These are phyloP conservation scores for Melanotaenia boesemani DNA, from an alignment of 2,797 vertebrate species.

Conservation along the genomic window DNA sequence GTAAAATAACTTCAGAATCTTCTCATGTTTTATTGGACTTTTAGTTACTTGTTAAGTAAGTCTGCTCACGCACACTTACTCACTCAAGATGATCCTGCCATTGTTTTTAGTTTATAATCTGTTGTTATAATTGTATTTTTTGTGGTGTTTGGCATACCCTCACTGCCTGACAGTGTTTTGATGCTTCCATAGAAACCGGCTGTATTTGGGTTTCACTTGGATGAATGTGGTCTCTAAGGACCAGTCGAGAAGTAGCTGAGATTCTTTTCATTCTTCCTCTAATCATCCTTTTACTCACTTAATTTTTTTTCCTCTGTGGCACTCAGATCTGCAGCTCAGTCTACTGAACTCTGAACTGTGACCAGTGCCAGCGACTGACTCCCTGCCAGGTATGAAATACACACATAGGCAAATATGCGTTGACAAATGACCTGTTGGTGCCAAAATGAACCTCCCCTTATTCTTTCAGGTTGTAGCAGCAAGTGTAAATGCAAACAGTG, in stretches of 20 bases:
- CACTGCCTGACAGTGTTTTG: conserved; percentile 19
- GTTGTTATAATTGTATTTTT: conserved; percentile 15
- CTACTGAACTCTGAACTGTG: conserved; percentile 64
- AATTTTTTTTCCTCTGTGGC: conserved; percentile 14
- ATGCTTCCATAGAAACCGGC: conserved; percentile 58
- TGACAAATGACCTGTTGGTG: conserved; percentile 25
- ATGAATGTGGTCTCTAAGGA: conserved; percentile 61
- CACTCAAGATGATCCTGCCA: neutral
- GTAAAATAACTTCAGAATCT: neutral
- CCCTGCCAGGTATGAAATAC: conserved; percentile 67
- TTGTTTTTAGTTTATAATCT: neutral
- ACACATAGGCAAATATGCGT: conserved; percentile 12
- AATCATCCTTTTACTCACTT: conserved; percentile 38
- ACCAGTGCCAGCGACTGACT: conserved; percentile 63
- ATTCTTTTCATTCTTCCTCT: conserved; percentile 67
- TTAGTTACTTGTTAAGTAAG: neutral
- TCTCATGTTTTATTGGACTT: neutral
- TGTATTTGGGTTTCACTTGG: conserved; percentile 55
- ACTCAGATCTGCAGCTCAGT: conserved; percentile 71
- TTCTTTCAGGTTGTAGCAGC: no score
- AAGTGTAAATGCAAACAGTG: no score
- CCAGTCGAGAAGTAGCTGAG: conserved; percentile 37
- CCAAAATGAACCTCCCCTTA: neutral
- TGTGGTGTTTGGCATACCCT: conserved; percentile 16
- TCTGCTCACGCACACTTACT: neutral